Evolutionary conservation across 2,113 vertebrate species (phyloP).

Genomic region (Malaclemys terrapin): DNA sequence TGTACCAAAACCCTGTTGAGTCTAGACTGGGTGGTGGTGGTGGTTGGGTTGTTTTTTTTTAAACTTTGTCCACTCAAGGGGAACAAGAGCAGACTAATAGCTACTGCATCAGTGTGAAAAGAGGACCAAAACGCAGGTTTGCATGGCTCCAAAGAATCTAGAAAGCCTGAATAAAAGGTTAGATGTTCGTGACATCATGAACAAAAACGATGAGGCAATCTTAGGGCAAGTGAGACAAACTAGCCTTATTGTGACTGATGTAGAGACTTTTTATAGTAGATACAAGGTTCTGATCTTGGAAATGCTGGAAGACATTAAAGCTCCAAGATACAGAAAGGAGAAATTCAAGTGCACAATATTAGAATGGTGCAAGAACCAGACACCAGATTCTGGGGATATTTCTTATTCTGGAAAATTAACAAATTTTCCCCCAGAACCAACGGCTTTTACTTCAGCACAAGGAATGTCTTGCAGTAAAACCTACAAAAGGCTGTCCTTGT

Average conservation of each 20-base stretch:
- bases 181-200: constrained; percentile 15
- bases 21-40: neutral
- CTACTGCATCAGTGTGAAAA: neutral
- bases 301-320: constrained; percentile 40
- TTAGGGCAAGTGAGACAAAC: constrained; percentile 5
- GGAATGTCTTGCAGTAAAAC: constrained; percentile 57
- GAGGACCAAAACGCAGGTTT: neutral
- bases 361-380: constrained; percentile 51
- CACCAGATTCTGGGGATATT: constrained; percentile 1
- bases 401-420: neutral
- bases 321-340: constrained; percentile 55
- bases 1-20: neutral
- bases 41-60: neutral
- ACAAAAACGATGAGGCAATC: constrained; percentile 12
- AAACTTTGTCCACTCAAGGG: neutral
- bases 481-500: neutral
- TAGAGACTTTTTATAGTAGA: neutral
- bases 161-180: neutral
- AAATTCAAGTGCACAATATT: constrained; percentile 16
- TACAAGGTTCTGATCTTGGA: constrained; percentile 22
- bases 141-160: neutral
- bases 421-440: constrained; percentile 38
- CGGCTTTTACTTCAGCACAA: constrained; percentile 32
- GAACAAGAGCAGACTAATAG: neutral
- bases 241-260: constrained; percentile 28